Evolutionary conservation across 2,888 invertebrate species (phyloP).

Genomic region (Acronicta psi): DNA sequence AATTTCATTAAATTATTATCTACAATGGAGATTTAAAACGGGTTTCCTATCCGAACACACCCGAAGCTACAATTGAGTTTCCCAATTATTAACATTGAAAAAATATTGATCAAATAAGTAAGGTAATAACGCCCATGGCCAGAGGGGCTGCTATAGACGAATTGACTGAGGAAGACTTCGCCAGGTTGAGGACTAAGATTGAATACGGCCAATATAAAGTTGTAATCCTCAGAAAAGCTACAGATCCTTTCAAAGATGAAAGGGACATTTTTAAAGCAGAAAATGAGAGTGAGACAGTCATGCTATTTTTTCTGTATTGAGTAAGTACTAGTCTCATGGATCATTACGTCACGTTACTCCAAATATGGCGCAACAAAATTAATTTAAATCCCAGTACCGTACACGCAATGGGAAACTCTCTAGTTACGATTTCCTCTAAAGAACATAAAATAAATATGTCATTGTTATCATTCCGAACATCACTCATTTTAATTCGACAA

Average conservation of each 20-base stretch:
- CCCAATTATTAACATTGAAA: conserved; percentile 46
- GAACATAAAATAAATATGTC: conserved; percentile 73
- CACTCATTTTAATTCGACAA: conserved; percentile 80
- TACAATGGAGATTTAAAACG: conserved; percentile 59
- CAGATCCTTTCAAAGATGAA: no score
- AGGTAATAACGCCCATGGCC: conserved; percentile 13
- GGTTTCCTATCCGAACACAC: conserved; percentile 62
- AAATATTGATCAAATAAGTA: conserved; percentile 58
- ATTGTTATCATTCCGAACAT: conserved; percentile 76
- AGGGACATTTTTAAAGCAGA: no score
- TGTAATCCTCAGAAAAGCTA: no score
- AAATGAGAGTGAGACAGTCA: no score
- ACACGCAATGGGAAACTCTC: conserved; percentile 30
- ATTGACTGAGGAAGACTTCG: not conserved
- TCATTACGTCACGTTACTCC: not conserved
- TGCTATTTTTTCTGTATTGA: no score
- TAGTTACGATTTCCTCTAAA: conserved; percentile 57
- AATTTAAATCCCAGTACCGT: conserved; percentile 18
- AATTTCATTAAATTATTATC: conserved; percentile 73
- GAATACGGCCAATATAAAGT: no score
- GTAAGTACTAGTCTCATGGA: no score
- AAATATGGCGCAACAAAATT: conserved; percentile 19
- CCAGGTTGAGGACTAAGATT: no score
- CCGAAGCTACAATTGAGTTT: conserved; percentile 61
- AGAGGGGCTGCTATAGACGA: not conserved